These are phyloP conservation scores for Neoniphon sammara DNA, from an alignment of 2,797 vertebrate species.

Conservation along the genomic window DNA sequence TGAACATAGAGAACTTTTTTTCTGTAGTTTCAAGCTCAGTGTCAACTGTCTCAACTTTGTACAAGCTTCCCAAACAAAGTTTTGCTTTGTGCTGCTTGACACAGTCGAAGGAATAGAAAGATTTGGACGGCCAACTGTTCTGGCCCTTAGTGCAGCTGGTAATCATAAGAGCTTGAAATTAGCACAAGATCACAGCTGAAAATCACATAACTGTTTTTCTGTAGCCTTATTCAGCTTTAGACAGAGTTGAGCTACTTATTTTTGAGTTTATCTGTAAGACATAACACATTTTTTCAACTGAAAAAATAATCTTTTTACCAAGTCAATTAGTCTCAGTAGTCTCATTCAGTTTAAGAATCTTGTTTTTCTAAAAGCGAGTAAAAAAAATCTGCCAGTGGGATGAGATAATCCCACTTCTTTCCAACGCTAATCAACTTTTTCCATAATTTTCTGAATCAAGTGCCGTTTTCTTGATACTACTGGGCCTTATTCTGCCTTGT, in stretches of 20 bases:
- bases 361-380: too few relatives aligned
- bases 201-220: neutral
- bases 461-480: too few relatives aligned
- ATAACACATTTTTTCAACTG: neutral
- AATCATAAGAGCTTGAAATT: slow-evolving; percentile 10
- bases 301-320: too few relatives aligned
- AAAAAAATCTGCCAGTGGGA: too few relatives aligned
- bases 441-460: too few relatives aligned
- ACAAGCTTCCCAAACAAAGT: slow-evolving; percentile 9
- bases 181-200: neutral
- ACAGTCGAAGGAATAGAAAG: slow-evolving; percentile 1
- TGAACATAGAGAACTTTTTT: slow-evolving; percentile 55
- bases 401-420: too few relatives aligned
- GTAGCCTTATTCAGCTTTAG: neutral
- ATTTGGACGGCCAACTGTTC: slow-evolving; percentile 16
- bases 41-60: slow-evolving; percentile 29
- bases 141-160: neutral
- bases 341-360: too few relatives aligned
- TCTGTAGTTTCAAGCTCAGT: slow-evolving; percentile 26
- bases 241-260: neutral
- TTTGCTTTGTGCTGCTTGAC: slow-evolving; percentile 6
- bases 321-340: too few relatives aligned
- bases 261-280: neutral
- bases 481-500: too few relatives aligned
- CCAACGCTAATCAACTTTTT: too few relatives aligned